phyloP scores from a whole-genome alignment of 1,140 invertebrate genomes.

The Bombyx mori region DNA sequence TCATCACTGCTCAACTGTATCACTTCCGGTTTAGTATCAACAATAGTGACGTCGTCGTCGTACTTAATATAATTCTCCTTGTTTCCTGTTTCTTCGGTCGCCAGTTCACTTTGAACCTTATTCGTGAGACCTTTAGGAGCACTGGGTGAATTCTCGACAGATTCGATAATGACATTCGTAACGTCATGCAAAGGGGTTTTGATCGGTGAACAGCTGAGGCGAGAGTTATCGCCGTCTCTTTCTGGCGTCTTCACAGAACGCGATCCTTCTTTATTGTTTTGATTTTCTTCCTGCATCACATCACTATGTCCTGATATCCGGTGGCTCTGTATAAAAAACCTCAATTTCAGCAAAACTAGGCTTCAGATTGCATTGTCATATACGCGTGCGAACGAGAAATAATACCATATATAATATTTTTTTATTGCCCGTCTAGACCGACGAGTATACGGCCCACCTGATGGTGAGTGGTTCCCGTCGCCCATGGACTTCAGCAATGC shows the following conservation, averaged over 20 bases:
- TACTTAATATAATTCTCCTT: slow-evolving; percentile 30
- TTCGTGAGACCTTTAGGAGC: slow-evolving; percentile 9
- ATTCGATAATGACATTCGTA: slow-evolving; percentile 29
- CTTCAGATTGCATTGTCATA: no score
- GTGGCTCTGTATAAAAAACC: slow-evolving; percentile 18
- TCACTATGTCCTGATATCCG: slow-evolving; percentile 15
- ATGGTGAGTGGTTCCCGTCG: no score
- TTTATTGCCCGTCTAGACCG: no score
- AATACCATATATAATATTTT: no score
- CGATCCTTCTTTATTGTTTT: slow-evolving; percentile 10
- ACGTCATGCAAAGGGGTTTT: slow-evolving; percentile 38
- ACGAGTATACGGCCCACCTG: no score
- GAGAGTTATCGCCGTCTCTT: slow-evolving; percentile 22
- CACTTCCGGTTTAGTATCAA: slow-evolving; percentile 42
- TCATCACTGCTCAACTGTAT: slow-evolving; percentile 60
- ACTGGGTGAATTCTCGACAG: slow-evolving; percentile 5
- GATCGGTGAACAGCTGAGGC: slow-evolving; percentile 46
- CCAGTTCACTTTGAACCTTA: slow-evolving; percentile 17
- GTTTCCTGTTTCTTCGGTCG: slow-evolving; percentile 7
- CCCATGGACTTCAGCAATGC: no score
- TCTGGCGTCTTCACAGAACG: slow-evolving; percentile 13
- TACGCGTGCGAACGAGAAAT: no score
- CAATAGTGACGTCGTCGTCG: slow-evolving; percentile 53
- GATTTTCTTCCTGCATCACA: slow-evolving; percentile 10
- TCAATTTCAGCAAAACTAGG: not conserved